Percentiles rank a stretch among this genome's conserved stretches.
Evolutionary conservation across 2,113 vertebrate genomes (phyloP).

Genomic region (human (Homo sapiens)): GRCh38 chr7:57638501-57639000

Average conservation of each 20-base stretch:
- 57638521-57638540: background rate
- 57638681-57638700: background rate
- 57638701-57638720: background rate
- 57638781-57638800: background rate
- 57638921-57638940: background rate
- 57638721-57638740: constrained; percentile 73
- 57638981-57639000: background rate
- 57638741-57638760: constrained; percentile 80
- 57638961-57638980: background rate
- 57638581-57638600: background rate
- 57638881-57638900: constrained; percentile 52
- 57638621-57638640: background rate
- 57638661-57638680: background rate
- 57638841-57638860: rapidly evolving
- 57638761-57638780: constrained; percentile 84
- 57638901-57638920: background rate
- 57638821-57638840: background rate
- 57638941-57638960: background rate
- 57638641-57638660: background rate
- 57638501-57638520: background rate
- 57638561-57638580: too few species aligned
- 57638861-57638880: background rate
- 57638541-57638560: background rate
- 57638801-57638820: background rate
- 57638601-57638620: background rate